A percentile compares a stretch with the other conserved stretches of the same genome.
Conservation (phyloP, 2,797 vertebrate species). For the Mormyrops attenuatus region DNA sequence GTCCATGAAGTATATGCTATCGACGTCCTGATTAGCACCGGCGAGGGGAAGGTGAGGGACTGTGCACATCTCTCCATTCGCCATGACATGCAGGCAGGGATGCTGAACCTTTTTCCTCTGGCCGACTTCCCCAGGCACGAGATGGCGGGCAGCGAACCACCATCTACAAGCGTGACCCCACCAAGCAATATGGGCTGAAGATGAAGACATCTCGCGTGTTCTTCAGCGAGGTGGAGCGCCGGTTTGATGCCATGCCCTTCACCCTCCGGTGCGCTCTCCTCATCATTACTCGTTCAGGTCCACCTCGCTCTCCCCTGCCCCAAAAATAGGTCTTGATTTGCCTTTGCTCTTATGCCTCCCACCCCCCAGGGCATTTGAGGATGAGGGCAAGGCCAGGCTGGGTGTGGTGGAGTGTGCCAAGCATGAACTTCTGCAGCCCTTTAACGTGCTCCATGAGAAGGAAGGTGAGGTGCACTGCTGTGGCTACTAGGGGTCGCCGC, state of each 20-base stretch:
- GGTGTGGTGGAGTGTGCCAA: slow-evolving; percentile 95
- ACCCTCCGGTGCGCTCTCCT: slow-evolving; percentile 74
- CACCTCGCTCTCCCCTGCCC: background rate
- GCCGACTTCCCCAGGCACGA: slow-evolving; percentile 73
- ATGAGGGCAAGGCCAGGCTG: slow-evolving; percentile 91
- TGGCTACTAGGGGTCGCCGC: background rate
- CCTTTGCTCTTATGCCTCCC: background rate
- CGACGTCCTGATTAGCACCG: slow-evolving; percentile 90
- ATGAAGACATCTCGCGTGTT: slow-evolving; percentile 97
- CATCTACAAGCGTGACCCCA: slow-evolving; percentile 93
- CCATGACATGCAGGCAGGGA: background rate
- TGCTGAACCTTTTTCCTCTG: slow-evolving; percentile 46
- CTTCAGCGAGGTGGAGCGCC: slow-evolving; percentile 93
- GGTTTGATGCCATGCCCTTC: slow-evolving; percentile 94
- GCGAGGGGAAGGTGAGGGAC: slow-evolving; percentile 92
- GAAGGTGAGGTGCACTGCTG: slow-evolving; percentile 68
- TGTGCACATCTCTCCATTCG: background rate
- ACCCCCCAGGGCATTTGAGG: slow-evolving; percentile 80
- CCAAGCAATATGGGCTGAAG: slow-evolving; percentile 93
- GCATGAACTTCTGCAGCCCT: slow-evolving; percentile 91
- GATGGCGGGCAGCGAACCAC: slow-evolving; percentile 93
- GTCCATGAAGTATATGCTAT: slow-evolving; percentile 97
- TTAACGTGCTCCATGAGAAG: slow-evolving; percentile 92
- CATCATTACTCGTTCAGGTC: background rate
- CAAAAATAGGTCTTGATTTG: background rate